Evolutionary conservation across 2,888 invertebrate species (phyloP), one percentile per base, ranked within the genome.

Genomic region (Argyresthia goedartella): DNA sequence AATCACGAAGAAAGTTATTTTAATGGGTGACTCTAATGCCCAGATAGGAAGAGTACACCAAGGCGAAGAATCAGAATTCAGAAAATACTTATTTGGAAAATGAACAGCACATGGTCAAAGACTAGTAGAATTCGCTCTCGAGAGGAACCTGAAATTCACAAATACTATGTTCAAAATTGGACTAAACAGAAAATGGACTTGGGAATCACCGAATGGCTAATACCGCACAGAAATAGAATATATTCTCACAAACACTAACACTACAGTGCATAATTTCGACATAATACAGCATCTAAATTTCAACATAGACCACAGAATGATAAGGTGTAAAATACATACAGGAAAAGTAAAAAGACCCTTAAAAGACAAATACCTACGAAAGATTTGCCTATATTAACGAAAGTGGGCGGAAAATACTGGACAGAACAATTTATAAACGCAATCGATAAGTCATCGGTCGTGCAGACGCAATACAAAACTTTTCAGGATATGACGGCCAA

Each of bases 171-270:
- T 46, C 49, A 56, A 58, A 39, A 56, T 55, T 8, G 50, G 50
- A 33, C 16, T 11, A n/a, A 51, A 49, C 10, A 56, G 45, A 1
- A 56, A 8, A n/a, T n/a, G n/a, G n/a, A n/a, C n/a, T n/a, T n/a
- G n/a, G n/a, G n/a, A n/a, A n/a, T n/a, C n/a, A n/a, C 59, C 60
- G 13, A 54, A 57, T 43, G 56, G 56, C 0, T 35, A 41, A 4
- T 25, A 54, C 8, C 56, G 44, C 49, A 61, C 58, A 14, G 58
- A 59, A 51, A 59, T 61, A 50, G 59, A 59, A 35, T 58, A 52
- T 34, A 55, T 58, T 1, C n/a, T 55, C 4, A 56, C 55, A 3
- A 59, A 60, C 36, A 55, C 33, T 50, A 16, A 7, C 9, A 55
- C 44, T 11, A 11, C 6, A 1, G 55, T 59, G 16, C 11, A 53